phyloP scores from a whole-genome alignment of 2,888 invertebrate species.

The Diaprepes abbreviatus region DNA sequence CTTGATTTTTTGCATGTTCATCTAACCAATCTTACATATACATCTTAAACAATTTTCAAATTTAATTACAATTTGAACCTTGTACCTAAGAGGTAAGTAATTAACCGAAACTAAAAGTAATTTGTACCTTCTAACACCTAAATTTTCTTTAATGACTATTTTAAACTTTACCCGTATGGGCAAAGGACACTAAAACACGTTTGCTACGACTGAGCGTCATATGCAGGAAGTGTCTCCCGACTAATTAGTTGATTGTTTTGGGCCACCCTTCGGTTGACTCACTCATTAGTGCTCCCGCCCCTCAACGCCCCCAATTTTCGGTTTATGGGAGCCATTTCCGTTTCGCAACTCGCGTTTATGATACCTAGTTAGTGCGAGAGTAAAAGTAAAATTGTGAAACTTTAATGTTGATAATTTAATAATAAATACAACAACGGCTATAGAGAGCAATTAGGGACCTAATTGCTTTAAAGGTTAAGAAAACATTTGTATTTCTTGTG shows the following conservation, averaged over 20 bases:
- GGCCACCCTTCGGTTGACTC: conserved; percentile 34
- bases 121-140: not conserved
- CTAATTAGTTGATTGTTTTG: conserved; percentile 47
- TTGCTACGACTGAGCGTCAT: conserved; percentile 14
- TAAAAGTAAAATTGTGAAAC: no score
- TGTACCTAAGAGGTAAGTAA: not conserved
- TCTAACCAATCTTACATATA: no score
- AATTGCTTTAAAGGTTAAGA: no score
- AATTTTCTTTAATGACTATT: not conserved
- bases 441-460: no score
- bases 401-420: no score
- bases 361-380: conserved; percentile 3
- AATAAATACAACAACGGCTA: no score
- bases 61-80: not conserved
- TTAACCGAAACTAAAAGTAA: not conserved
- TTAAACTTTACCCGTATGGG: not conserved
- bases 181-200: not conserved
- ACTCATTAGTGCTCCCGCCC: conserved; percentile 37
- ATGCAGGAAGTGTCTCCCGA: conserved; percentile 38
- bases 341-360: conserved; percentile 37
- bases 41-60: no score
- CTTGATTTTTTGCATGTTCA: no score
- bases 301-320: conserved; percentile 24
- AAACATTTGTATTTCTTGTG: no score
- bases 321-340: conserved; percentile 42